These are phyloP conservation scores for Melikaiella ostensackeni DNA, from an alignment of 2,888 invertebrate genomes.

Conservation along the genomic window DNA sequence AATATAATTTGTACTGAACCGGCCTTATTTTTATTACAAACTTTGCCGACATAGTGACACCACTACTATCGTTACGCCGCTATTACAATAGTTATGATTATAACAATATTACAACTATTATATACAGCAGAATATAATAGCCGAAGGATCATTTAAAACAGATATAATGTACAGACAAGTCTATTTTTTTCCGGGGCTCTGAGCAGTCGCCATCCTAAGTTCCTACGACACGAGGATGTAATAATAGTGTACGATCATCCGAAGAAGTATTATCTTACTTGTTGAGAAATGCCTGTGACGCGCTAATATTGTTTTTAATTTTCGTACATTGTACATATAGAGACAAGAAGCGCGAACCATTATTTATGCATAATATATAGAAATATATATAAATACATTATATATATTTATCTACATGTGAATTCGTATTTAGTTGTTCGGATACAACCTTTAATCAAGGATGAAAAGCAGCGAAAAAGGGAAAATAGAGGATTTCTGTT, in stretches of 20 bases:
- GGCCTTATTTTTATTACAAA: slow-evolving; percentile 45
- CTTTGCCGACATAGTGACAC: slow-evolving; percentile 48
- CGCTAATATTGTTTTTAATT: slow-evolving; percentile 68
- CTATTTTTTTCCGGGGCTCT: slow-evolving; percentile 64
- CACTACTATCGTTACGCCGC: slow-evolving; percentile 47
- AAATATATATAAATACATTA: slow-evolving; percentile 63
- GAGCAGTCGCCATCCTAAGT: slow-evolving; percentile 71
- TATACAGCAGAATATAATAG: slow-evolving; percentile 43
- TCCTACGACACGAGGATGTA: slow-evolving; percentile 71
- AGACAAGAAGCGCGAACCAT: slow-evolving; percentile 69
- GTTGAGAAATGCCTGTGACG: slow-evolving; percentile 60
- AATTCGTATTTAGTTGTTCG: slow-evolving; percentile 68
- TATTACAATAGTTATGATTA: slow-evolving; percentile 50
- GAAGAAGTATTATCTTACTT: slow-evolving; percentile 64
- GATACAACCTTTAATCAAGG: slow-evolving; percentile 69
- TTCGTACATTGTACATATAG: slow-evolving; percentile 69
- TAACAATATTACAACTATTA: slow-evolving; percentile 41
- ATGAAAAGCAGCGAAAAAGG: slow-evolving; percentile 45
- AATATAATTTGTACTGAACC: slow-evolving; percentile 49
- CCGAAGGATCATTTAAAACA: slow-evolving; percentile 23
- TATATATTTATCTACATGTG: slow-evolving; percentile 71
- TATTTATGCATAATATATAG: slow-evolving; percentile 69
- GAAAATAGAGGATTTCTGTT: slow-evolving; percentile 53
- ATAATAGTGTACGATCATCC: slow-evolving; percentile 60
- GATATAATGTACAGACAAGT: slow-evolving; percentile 39